Percentiles rank a stretch among this genome's conserved stretches.
These are phyloP conservation scores for Ornithoptera alexandrae DNA, from an alignment of 2,888 invertebrate genomes.

Conservation along the genomic window DNA sequence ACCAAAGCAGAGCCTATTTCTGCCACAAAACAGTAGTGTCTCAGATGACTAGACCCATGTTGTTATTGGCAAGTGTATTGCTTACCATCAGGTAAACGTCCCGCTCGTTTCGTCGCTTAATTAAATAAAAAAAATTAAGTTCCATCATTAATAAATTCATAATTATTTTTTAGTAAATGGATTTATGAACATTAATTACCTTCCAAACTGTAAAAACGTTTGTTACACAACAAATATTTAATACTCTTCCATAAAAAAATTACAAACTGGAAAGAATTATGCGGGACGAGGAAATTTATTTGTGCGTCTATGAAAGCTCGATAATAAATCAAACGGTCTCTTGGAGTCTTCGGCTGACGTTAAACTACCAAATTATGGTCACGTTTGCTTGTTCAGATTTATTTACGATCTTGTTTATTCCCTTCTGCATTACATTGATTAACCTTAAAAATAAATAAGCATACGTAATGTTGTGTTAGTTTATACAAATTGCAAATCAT, in stretches of 20 bases:
- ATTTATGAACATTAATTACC: too few relatives aligned
- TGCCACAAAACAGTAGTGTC: too few relatives aligned
- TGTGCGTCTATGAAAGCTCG: constrained; percentile 7
- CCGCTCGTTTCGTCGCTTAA: too few relatives aligned
- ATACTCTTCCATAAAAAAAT: neutral
- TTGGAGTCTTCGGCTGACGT: constrained; percentile 17
- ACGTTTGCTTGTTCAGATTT: constrained; percentile 26
- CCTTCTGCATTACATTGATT: constrained; percentile 13
- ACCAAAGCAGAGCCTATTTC: too few relatives aligned
- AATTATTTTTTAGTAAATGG: too few relatives aligned
- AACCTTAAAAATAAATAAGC: neutral
- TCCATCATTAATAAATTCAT: too few relatives aligned
- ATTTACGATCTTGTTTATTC: constrained; percentile 27
- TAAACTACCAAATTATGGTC: constrained; percentile 28
- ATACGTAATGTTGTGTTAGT: constrained; percentile 4
- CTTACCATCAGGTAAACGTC: too few relatives aligned
- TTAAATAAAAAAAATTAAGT: too few relatives aligned
- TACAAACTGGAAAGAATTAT: constrained; percentile 15
- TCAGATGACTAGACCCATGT: too few relatives aligned
- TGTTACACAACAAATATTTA: too few relatives aligned
- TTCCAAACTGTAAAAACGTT: too few relatives aligned
- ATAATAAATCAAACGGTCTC: constrained; percentile 26
- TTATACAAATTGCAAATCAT: neutral
- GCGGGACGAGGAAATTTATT: constrained; percentile 12
- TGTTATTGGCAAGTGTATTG: too few relatives aligned